Evolutionary conservation across 2,797 vertebrate genomes (phyloP).

Genomic region (Antennarius maculatus): DNA sequence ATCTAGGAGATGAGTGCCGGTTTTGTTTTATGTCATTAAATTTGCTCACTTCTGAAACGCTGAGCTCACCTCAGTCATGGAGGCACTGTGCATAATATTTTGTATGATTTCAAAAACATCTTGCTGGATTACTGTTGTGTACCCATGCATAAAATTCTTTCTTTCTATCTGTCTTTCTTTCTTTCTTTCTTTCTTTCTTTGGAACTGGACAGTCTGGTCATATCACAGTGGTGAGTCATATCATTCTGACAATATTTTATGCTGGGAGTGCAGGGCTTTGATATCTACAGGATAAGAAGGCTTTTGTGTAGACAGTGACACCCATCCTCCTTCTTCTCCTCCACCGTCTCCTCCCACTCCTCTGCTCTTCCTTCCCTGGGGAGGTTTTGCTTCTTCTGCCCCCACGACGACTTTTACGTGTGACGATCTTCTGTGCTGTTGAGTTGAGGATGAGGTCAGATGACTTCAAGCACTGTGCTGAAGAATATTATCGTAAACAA

Average conservation of each 20-base stretch:
- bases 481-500: constrained; percentile 34
- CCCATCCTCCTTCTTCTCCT: constrained; percentile 60
- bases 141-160: constrained; percentile 8
- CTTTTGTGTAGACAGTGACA: constrained; percentile 67
- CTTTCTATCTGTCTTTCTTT: background rate
- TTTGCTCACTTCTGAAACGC: background rate
- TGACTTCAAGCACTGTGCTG: constrained; percentile 43
- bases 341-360: constrained; percentile 51
- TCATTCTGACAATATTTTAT: constrained; percentile 53
- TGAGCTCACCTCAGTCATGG: constrained; percentile 33
- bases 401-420: constrained; percentile 62
- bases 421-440: constrained; percentile 48
- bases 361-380: constrained; percentile 55
- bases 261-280: constrained; percentile 63
- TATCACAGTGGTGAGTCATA: constrained; percentile 49
- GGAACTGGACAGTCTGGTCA: background rate
- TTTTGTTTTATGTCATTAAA: constrained; percentile 10
- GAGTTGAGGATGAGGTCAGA: constrained; percentile 71
- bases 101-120: constrained; percentile 42
- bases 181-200: constrained; percentile 1
- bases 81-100: constrained; percentile 42
- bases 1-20: constrained; percentile 1
- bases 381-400: constrained; percentile 56
- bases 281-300: constrained; percentile 69
- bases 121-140: constrained; percentile 9